Conservation (phyloP, 1,140 invertebrate species). For the Pseudomyrmex concolor region DNA sequence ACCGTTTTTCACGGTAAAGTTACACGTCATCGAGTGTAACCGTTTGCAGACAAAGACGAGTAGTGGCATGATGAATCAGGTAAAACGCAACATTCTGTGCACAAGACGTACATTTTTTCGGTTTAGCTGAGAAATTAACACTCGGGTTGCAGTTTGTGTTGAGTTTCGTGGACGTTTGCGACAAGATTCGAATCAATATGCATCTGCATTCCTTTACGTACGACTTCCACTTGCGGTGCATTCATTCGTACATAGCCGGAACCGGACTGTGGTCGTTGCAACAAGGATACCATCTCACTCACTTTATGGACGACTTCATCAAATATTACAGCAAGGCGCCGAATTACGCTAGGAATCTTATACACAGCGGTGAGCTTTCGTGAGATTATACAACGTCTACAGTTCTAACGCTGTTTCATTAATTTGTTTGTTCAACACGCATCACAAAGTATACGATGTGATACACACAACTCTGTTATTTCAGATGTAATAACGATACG, state of each 20-base stretch:
- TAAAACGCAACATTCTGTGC: constrained; percentile 68
- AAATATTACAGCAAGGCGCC: constrained; percentile 94
- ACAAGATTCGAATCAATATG: constrained; percentile 90
- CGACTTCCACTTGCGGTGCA: constrained; percentile 92
- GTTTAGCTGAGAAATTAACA: neutral
- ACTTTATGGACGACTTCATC: constrained; percentile 93
- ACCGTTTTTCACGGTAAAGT: constrained; percentile 91
- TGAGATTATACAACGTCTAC: neutral
- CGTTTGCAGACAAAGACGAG: constrained; percentile 86
- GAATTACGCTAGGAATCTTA: constrained; percentile 92
- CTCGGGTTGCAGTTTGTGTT: constrained; percentile 87
- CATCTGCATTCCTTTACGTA: constrained; percentile 96
- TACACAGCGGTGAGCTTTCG: constrained; percentile 88
- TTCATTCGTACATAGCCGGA: constrained; percentile 90
- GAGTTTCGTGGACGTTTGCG: constrained; percentile 91
- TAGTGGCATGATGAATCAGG: constrained; percentile 86
- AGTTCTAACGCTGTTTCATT: neutral
- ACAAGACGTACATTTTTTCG: neutral
- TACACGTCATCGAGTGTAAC: constrained; percentile 89
- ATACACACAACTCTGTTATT: constrained; percentile 63
- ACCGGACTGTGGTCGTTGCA: constrained; percentile 87
- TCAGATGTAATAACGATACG: constrained; percentile 87
- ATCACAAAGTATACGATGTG: too few species aligned
- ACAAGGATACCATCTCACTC: constrained; percentile 90
- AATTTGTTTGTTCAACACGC: neutral